Conservation (phyloP, 2,797 vertebrate genomes). For the Danionella dracula region DNA sequence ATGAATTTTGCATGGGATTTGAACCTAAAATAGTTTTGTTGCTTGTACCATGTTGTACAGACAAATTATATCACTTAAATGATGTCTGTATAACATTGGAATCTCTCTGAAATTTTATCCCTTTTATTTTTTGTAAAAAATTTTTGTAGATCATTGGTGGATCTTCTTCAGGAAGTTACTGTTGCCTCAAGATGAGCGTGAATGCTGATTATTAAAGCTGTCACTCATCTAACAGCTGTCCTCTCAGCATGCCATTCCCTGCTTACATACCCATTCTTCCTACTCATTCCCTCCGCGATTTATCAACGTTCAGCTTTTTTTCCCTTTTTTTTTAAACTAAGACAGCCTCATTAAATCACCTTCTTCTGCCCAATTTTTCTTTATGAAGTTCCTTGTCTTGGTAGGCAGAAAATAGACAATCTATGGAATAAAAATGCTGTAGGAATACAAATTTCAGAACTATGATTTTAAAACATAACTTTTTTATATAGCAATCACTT, state of each 20-base stretch:
- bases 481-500: too few relatives aligned
- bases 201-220: constrained; percentile 40
- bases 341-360: constrained; percentile 35
- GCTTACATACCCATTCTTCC: constrained; percentile 19
- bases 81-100: too few relatives aligned
- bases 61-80: too few relatives aligned
- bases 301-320: constrained; percentile 32
- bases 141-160: background rate
- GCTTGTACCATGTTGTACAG: too few relatives aligned
- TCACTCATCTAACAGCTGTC: constrained; percentile 38
- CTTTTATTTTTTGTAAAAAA: too few relatives aligned
- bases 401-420: background rate
- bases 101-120: too few relatives aligned
- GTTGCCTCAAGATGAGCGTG: background rate
- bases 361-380: constrained; percentile 16
- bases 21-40: too few relatives aligned
- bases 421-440: too few relatives aligned
- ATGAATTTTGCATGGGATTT: too few relatives aligned
- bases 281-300: constrained; percentile 19
- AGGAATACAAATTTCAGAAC: too few relatives aligned
- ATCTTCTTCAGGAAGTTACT: constrained; percentile 4
- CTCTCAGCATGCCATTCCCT: constrained; percentile 32
- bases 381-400: constrained; percentile 1
- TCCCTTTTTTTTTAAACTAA: too few relatives aligned
- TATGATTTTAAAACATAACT: too few relatives aligned